Percentiles rank a stretch among this genome's conserved stretches.
Conservation (phyloP, 2,888 invertebrate species). For the Gastrophysa polygoni region DNA sequence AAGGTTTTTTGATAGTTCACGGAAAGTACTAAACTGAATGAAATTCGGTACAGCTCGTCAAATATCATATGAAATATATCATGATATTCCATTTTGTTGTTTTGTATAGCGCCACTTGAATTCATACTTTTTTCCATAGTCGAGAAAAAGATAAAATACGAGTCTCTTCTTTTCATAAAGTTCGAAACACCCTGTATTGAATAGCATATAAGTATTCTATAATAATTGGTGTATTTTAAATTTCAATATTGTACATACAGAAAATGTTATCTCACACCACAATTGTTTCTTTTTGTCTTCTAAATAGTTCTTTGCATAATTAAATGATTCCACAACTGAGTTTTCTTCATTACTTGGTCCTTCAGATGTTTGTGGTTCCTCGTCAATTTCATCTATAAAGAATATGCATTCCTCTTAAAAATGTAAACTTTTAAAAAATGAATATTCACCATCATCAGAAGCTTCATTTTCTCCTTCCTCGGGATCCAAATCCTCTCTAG, state of each 20-base stretch:
- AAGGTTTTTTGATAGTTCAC: too few species aligned
- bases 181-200: too few species aligned
- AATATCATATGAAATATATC: too few species aligned
- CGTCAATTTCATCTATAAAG: constrained; percentile 61
- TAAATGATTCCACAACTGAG: constrained; percentile 48
- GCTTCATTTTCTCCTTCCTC: constrained; percentile 58
- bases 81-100: too few species aligned
- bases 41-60: too few species aligned
- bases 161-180: too few species aligned
- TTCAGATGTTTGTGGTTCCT: constrained; percentile 58
- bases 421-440: constrained; percentile 35
- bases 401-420: neutral
- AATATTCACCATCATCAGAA: constrained; percentile 41
- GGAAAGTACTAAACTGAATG: too few species aligned
- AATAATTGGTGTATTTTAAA: neutral
- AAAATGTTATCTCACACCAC: constrained; percentile 86
- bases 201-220: too few species aligned
- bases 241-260: constrained; percentile 59
- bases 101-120: too few species aligned
- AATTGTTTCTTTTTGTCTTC: constrained; percentile 77
- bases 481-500: constrained; percentile 61
- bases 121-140: too few species aligned
- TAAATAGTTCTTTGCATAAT: constrained; percentile 63
- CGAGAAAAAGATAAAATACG: too few species aligned
- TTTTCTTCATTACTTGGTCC: constrained; percentile 61